phyloP scores from a whole-genome alignment of 2,113 vertebrate species.

The Apeltes quadracus region DNA sequence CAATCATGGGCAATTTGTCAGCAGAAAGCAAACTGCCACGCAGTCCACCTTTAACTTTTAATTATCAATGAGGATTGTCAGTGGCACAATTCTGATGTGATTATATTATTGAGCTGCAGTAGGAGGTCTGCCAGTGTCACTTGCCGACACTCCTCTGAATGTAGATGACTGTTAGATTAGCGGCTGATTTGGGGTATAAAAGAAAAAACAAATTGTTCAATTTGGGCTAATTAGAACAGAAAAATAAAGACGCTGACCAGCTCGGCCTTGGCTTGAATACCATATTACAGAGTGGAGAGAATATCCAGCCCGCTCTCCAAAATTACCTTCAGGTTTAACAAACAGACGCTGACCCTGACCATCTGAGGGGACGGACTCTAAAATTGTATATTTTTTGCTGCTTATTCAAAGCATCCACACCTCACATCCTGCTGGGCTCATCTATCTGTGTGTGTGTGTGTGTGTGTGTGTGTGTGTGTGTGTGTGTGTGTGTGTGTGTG shows the following conservation, averaged over 20 bases:
- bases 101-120: constrained; percentile 21
- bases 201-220: constrained; percentile 64
- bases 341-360: constrained; percentile 39
- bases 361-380: constrained; percentile 32
- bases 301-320: constrained; percentile 17
- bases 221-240: constrained; percentile 65
- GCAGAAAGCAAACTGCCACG: background rate
- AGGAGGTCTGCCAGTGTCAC: constrained; percentile 24
- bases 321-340: constrained; percentile 52
- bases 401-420: constrained; percentile 33
- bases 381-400: constrained; percentile 51
- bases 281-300: constrained; percentile 51
- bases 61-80: constrained; percentile 15
- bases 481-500: constrained; percentile 49
- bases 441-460: background rate
- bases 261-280: constrained; percentile 63
- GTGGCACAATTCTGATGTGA: constrained; percentile 5
- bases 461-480: constrained; percentile 16
- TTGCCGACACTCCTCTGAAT: constrained; percentile 40
- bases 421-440: constrained; percentile 25
- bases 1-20: background rate
- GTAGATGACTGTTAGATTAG: constrained; percentile 55
- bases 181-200: constrained; percentile 52
- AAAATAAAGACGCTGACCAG: constrained; percentile 46
- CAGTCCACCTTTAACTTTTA: constrained; percentile 8